Evolutionary conservation across 2,113 vertebrate genomes (phyloP), one percentile per base, ranked within the genome.

Genomic region (Hippocampus comes): DNA sequence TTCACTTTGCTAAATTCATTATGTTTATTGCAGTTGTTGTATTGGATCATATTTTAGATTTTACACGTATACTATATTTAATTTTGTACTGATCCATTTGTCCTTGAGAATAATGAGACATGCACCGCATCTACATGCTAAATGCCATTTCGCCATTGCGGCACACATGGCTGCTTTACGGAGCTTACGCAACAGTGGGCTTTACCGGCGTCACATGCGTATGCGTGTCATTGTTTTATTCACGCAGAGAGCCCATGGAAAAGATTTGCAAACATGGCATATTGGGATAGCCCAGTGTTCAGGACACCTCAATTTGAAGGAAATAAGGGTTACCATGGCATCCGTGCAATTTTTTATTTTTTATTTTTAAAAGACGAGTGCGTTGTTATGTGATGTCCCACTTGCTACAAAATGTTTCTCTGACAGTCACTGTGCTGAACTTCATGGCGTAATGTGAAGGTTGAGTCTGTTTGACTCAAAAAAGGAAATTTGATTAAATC

Each of bases 31-130:
- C 48, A 51, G 48, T 51, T 51, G 5, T 51, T 51, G 48, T 12
- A 51, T 51, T 51, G 12, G 48, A 18, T 14, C 17, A 18, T 51
- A 51, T 51, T 14, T 51, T 7, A 51, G 48, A 51, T 18, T 51
- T 15, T 51, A 51, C 17, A 51, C 4, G 1, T 51, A 51, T 51
- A 21, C 2, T 20, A 30, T 21, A 63, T 17, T 38, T 38, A 38
- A 38, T 25, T n/a, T 57, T 38, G 34, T 6, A 38, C 34, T 38
- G 34, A 59, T 59, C 20, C 43, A 43, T 42, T 12, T 64, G 63
- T 64, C 49, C 42, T 65, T 64, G 27, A 75, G 49, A 73, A 70
- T 42, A 63, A 67, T 38, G 46, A 78, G 27, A 72, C 48, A n/a
- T 56, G 68, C 20, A 23, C 38, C 66, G 46, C 64, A 46, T 73